Evolutionary conservation across 2,113 vertebrate species (phyloP).

Genomic region (Chamaetylas fuelleborni): DNA sequence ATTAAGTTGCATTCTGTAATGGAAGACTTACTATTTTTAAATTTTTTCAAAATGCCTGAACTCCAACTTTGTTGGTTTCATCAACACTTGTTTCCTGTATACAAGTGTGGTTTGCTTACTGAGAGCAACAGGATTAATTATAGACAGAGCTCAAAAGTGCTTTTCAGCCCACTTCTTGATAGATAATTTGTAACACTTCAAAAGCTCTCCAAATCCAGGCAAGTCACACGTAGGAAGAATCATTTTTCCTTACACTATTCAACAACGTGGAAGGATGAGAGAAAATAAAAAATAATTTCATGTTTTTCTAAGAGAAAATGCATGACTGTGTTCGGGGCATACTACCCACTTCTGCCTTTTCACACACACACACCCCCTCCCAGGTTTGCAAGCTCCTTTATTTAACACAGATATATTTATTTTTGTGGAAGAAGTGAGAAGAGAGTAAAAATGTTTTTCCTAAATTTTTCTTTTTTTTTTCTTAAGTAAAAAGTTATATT

Average conservation of each 20-base stretch:
- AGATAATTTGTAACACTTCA: not conserved
- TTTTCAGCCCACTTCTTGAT: not conserved
- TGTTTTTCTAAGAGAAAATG: not conserved
- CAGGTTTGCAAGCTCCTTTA: not conserved
- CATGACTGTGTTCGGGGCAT: not conserved
- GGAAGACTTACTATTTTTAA: not conserved
- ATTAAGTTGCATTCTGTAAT: not conserved
- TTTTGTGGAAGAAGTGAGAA: not conserved
- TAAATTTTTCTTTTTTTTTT: not conserved
- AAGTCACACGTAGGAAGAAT: not conserved
- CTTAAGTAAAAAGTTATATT: not conserved
- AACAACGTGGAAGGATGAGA: not conserved
- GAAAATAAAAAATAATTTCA: not conserved
- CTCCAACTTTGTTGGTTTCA: not conserved
- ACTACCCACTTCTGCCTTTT: not conserved
- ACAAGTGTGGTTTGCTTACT: not conserved
- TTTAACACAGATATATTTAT: not conserved
- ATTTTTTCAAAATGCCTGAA: not conserved
- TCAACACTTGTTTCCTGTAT: not conserved
- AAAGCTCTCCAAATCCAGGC: not conserved
- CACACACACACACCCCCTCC: not conserved
- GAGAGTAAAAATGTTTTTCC: not conserved
- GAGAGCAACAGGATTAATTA: not conserved
- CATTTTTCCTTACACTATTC: not conserved
- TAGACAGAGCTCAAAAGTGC: not conserved